These are phyloP conservation scores for Patella pellucida DNA, from an alignment of 2,888 invertebrate species.

Conservation along the genomic window DNA sequence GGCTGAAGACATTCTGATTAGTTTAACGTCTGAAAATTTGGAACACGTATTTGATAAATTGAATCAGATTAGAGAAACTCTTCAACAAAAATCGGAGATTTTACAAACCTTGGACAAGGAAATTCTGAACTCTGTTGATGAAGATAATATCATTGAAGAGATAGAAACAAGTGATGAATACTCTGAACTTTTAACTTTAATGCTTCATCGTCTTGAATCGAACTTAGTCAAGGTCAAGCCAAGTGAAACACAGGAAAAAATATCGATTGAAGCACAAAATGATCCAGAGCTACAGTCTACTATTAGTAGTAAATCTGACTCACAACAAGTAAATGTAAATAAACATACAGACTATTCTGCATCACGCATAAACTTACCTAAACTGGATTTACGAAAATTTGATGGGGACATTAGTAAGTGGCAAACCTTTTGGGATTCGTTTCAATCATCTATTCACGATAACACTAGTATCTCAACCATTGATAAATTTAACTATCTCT, in stretches of 20 bases:
- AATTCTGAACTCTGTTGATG: neutral
- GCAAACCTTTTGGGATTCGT: neutral
- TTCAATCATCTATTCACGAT: neutral
- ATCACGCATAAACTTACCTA: neutral
- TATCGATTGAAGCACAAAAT: too few relatives aligned
- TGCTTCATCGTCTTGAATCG: neutral
- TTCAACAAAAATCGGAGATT: constrained; percentile 1
- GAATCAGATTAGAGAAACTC: neutral
- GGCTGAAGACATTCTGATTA: neutral
- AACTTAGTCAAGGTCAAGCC: neutral
- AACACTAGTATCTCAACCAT: neutral
- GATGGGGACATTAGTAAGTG: neutral
- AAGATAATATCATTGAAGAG: neutral
- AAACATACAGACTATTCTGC: too few relatives aligned
- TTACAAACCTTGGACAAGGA: neutral
- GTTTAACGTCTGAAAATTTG: neutral
- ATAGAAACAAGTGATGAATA: neutral
- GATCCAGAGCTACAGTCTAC: too few relatives aligned
- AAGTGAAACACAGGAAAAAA: neutral
- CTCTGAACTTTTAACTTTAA: neutral
- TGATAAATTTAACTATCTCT: neutral
- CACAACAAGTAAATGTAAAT: too few relatives aligned
- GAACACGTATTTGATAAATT: neutral
- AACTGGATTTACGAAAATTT: neutral
- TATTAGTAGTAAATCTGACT: too few relatives aligned